A percentile compares a stretch with the other conserved stretches of the same genome.
phyloP scores from a whole-genome alignment of 2,888 invertebrate genomes.

The Andrena hattorfiana region DNA sequence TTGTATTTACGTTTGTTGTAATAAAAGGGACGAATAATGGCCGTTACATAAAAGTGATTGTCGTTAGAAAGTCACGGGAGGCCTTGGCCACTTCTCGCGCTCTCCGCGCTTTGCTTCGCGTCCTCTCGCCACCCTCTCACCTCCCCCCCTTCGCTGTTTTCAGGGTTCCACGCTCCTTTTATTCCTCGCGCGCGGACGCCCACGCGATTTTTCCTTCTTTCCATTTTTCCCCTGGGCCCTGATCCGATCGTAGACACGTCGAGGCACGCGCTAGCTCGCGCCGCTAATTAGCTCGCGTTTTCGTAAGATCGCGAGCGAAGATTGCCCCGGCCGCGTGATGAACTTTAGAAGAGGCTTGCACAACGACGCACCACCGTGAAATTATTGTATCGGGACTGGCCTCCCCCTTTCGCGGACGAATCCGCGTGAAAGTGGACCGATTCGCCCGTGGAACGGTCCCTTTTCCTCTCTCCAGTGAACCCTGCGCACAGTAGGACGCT shows the following conservation, averaged over 20 bases:
- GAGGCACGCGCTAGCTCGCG: constrained; percentile 26
- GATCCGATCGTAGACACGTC: neutral
- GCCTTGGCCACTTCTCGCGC: constrained; percentile 72
- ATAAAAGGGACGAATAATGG: constrained; percentile 81
- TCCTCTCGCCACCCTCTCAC: constrained; percentile 36
- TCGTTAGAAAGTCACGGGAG: constrained; percentile 80
- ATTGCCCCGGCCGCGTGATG: constrained; percentile 36
- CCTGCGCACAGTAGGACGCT: neutral
- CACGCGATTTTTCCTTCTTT: constrained; percentile 50
- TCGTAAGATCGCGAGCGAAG: constrained; percentile 57
- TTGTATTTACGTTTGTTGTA: constrained; percentile 82
- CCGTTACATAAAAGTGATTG: constrained; percentile 82
- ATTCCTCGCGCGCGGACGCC: constrained; percentile 41
- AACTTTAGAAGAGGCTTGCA: constrained; percentile 50
- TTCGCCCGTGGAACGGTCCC: neutral
- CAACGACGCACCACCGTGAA: constrained; percentile 39
- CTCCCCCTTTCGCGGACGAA: neutral
- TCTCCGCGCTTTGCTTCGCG: constrained; percentile 50
- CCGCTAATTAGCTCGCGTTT: constrained; percentile 57
- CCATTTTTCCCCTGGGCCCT: neutral
- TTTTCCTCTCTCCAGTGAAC: neutral
- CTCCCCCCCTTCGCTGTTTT: neutral
- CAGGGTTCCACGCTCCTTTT: constrained; percentile 15
- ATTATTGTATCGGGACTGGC: constrained; percentile 38
- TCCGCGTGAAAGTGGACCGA: constrained; percentile 15